Base-by-base conservation (phyloP, 2,113 vertebrate genomes). In the Pelvicachromis taeniatus region DNA sequence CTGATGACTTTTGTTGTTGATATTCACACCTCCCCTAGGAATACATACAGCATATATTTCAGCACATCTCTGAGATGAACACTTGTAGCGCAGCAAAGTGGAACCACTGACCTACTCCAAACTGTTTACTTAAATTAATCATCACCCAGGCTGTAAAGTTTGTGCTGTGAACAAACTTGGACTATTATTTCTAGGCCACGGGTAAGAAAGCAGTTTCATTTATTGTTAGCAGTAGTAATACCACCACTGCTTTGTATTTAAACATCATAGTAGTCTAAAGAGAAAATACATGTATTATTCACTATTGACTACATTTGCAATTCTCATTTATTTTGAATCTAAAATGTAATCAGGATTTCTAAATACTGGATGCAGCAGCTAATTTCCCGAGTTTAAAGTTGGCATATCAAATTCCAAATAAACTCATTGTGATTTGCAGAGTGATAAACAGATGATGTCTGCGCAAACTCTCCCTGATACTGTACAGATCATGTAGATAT, bases 101-200 rank as follows among this genome's bases (percentile, higher is more conserved):
- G 83, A 90, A 89, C 90, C 91, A 84, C 82, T 78, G 81, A 85
- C 77, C 88, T 82, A 83, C 89, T 95, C 89, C 52, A 84, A 92
- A 92, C 89, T 95, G 95, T 96, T 96, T 95, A 95, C 86, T 70
- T 73, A 84, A 91, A 82, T 89, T 93, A 94, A 92, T 96, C 95
- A 95, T 94, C 93, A 83, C 89, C 59, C 77, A 5, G 75, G 83
- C 85, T 91, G 89, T 87, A 84, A 89, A 88, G 92, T 93, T 94
- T 94, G 81, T 85, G 58, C 68, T 83, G 73, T 58, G 82, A 54
- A 88, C 85, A 68, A 70, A 81, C 81, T 19, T 53, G 68, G 55
- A 80, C 61, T 87, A 78, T 90, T 90, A 83, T 87, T 86, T 83
- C 73, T 73, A 53, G 38, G 29, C 86, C 35, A 59, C n/a, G 6